Conservation (phyloP, 2,113 vertebrate genomes). For the Atherinomorus stipes region DNA sequence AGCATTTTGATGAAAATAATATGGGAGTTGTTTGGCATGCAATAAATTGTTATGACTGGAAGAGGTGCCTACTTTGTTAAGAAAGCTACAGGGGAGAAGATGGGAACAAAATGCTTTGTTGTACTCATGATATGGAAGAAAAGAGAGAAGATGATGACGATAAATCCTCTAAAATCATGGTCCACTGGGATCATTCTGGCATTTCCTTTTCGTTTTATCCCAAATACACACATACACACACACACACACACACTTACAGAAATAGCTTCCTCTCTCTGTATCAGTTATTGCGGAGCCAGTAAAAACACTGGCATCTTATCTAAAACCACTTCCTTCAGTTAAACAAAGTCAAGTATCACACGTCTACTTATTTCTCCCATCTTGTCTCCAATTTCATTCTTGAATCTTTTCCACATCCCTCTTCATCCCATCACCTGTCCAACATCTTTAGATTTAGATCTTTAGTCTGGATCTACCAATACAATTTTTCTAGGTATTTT, state of each 20-base stretch:
- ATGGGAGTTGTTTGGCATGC: conserved; percentile 13
- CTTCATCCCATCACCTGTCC: conserved; percentile 43
- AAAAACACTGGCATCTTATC: conserved; percentile 62
- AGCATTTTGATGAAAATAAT: conserved; percentile 36
- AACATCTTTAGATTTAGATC: conserved; percentile 19
- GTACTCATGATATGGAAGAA: neutral
- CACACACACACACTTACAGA: conserved; percentile 26
- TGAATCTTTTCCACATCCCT: conserved; percentile 29
- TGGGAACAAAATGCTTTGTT: neutral
- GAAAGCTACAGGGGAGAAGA: neutral
- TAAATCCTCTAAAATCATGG: conserved; percentile 47
- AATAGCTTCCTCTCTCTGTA: conserved; percentile 15
- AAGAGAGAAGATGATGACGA: conserved; percentile 6
- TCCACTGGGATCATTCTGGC: conserved; percentile 65
- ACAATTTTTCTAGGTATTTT: too few species aligned
- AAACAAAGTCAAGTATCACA: conserved; percentile 55
- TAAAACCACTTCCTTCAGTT: conserved; percentile 55
- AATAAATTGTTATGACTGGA: conserved; percentile 47
- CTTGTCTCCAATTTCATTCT: conserved; percentile 17
- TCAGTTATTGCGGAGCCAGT: conserved; percentile 41
- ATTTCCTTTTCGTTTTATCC: conserved; percentile 73
- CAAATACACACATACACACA: conserved; percentile 40
- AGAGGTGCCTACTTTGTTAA: neutral
- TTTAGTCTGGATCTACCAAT: too few species aligned
- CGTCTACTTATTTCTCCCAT: conserved; percentile 33